Evolutionary conservation across 2,888 invertebrate species (phyloP), one percentile per base, ranked within the genome.

Genomic region (Trichogramma dendrolimi): DNA sequence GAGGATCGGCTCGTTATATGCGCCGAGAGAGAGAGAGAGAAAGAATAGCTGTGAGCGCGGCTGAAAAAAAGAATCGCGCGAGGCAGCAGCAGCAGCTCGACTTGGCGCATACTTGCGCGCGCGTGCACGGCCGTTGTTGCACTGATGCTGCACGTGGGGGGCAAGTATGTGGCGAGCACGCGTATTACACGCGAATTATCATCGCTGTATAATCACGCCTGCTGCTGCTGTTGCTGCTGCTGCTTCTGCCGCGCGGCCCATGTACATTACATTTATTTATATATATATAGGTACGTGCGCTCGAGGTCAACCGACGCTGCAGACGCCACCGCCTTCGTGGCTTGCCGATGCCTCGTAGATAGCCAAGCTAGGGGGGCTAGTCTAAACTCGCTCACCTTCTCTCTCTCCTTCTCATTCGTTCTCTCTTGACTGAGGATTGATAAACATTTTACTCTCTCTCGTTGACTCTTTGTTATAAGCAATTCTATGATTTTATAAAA

Each of bases 211-310:
- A 27, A 27, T 27, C 27, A 27, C 27, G 27, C 27, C 27, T 27
- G 27, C 27, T 27, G 27, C 27, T 14, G 14, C 14, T 14, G 14
- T 3, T 14, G 14, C 14, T 14, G 14, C 14, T 27, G 47, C 38
- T 56, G 14, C 10, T 48, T 42, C 49, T 46, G 40, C 44, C 40
- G 39, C 50, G 64, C 65, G 61, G 27, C 11, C n/a, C 48, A 5
- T 48, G 11, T 14, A 67, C 65, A 65, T 65, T 67, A 63, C 58
- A 57, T 65, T 60, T 62, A 72, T 72, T 74, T 73, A 71, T 73
- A 75, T 73, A 71, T 73, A 75, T 74, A 71, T 72, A 72, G 72
- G 72, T 71, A 70, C 70, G 67, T 61, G 65, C 71, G 71, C 72
- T 72, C 71, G 72, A 73, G 27, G 38, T 14, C 27, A 52, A 42